Base-by-base conservation (phyloP, 2,113 vertebrate species). In the Carettochelys insculpta region DNA sequence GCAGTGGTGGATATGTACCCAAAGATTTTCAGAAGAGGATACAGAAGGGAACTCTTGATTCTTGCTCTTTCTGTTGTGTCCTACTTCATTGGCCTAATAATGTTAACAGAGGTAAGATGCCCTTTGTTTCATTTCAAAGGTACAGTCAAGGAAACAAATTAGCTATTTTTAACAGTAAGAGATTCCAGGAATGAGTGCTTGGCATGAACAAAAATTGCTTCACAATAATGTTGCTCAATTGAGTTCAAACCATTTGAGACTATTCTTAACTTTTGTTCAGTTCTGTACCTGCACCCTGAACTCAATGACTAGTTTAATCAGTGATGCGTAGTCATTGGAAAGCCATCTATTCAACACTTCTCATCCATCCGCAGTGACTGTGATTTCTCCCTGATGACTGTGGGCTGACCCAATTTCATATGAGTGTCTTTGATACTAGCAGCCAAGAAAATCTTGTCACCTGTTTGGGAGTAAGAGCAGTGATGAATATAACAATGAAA, bases 1-100 rank as follows among this genome's bases (percentile, higher is more conserved):
- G 99, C 99, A 0, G 98, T 99, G 86, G 98, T 99, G 94, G 99
- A 99, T 95, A 99, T 99, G 99, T 99, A 99, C 95, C 99, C 99
- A 83, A 98, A 99, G 88, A 98, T 98, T 82, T 99, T 99, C 97
- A 98, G 99, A 88, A 98, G 98, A 96, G 99, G 99, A 85, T 99
- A 99, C 94, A 97, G 99, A 90, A 97, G 99, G 94, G 99, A 99
- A 94, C 97, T 99, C 89, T 97, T 99, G 91, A 99, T 99, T 93
- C 97, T 99, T 1, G 98, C 98, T 85, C 97, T 99, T 97, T 99
- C 99, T 2, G 3, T 99, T 11, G 95, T 97, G 10, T 99, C 99
- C 7, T 99, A 98, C 94, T 95, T 99, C 82, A 96, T 99, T 13
- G 99, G 99, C 92, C 98, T 99, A 17, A 98, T 99, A 83, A 99